A percentile compares a stretch with the other conserved stretches of the same genome.
Conservation (phyloP, 2,113 vertebrate species). For the Ceratotherium simum region DNA sequence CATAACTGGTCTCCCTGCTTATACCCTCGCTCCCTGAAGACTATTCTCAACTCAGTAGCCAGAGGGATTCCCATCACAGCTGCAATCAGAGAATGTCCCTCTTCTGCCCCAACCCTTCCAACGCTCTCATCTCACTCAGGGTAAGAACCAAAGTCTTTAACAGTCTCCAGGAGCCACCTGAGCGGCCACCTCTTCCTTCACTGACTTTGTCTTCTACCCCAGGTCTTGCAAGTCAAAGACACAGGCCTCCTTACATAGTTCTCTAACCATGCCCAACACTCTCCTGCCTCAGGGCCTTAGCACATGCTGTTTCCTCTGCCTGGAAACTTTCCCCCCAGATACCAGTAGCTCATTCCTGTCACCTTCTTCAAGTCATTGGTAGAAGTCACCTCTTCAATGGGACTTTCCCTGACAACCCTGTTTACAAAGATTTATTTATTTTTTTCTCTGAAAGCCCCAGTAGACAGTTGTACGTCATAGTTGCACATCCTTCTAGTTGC, state of each 20-base stretch:
- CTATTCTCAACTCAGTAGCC: not conserved
- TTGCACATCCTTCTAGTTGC: too few relatives aligned
- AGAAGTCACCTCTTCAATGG: not conserved
- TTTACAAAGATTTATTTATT: not conserved
- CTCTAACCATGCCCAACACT: not conserved
- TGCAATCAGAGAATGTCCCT: not conserved
- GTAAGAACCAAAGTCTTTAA: not conserved
- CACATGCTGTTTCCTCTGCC: not conserved
- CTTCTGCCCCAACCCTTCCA: not conserved
- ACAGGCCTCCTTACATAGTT: not conserved
- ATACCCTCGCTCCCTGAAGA: not conserved
- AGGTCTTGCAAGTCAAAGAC: not conserved
- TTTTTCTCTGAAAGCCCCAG: too few relatives aligned
- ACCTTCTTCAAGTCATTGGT: not conserved
- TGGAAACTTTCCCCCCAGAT: too few relatives aligned
- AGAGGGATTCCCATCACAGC: not conserved
- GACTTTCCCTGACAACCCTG: not conserved
- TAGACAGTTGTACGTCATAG: too few relatives aligned
- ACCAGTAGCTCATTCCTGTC: not conserved
- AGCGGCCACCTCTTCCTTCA: not conserved
- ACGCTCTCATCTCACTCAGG: not conserved
- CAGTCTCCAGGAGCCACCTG: not conserved
- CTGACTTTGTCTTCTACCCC: not conserved
- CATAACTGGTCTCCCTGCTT: not conserved
- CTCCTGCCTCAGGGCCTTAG: not conserved